These are phyloP conservation scores for Rachycentron canadum DNA, from an alignment of 2,797 vertebrate genomes.

Conservation along the genomic window DNA sequence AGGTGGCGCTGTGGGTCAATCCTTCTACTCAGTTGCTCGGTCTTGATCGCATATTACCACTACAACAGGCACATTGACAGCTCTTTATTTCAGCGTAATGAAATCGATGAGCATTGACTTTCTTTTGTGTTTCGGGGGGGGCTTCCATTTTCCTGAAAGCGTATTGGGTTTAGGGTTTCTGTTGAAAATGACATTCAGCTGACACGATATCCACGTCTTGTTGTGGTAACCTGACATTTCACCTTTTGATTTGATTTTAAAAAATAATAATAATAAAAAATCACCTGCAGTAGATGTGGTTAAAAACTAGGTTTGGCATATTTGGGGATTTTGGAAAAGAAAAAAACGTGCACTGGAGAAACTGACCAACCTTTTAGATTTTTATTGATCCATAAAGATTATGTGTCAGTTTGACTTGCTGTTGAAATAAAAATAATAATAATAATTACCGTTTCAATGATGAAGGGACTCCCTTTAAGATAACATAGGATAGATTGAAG, in stretches of 20 bases:
- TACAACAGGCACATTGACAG: slow-evolving; percentile 34
- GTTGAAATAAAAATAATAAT: not conserved
- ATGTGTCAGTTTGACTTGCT: not conserved
- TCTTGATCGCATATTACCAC: not conserved
- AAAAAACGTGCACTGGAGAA: not conserved
- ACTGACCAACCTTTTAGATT: not conserved
- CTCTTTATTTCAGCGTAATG: slow-evolving; percentile 65
- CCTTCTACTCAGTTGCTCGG: not conserved
- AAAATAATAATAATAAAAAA: no score
- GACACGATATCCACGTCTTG: not conserved
- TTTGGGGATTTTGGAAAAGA: not conserved
- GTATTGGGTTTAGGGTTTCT: slow-evolving; percentile 46
- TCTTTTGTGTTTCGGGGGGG: not conserved
- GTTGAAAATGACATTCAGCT: slow-evolving; percentile 3
- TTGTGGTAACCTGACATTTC: not conserved
- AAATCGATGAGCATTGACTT: slow-evolving; percentile 73
- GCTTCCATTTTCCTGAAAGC: slow-evolving; percentile 49
- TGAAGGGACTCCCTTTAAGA: not conserved
- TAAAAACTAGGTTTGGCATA: not conserved
- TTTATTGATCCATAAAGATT: not conserved
- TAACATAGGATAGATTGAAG: not conserved
- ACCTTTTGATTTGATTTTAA: not conserved
- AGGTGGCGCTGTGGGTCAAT: slow-evolving; percentile 60
- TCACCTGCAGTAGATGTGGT: not conserved
- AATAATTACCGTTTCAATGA: not conserved